Conservation (phyloP, 92 coral and sea anemone species). For the Palythoa grandis region DNA sequence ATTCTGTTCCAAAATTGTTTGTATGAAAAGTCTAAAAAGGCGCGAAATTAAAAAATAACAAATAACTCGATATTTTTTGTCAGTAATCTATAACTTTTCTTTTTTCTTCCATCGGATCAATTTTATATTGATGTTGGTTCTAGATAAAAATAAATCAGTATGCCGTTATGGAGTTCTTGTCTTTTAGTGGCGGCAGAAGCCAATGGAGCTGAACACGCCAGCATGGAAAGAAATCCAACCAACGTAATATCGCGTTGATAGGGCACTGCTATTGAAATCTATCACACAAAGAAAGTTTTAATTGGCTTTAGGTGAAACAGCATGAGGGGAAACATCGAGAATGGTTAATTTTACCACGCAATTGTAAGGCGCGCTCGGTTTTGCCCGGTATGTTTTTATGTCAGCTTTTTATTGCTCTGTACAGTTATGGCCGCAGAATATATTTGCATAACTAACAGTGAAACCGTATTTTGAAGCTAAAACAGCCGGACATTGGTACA, state of each 20-base stretch:
- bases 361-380: not conserved
- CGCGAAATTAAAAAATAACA: not conserved
- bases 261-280: slow-evolving; percentile 18
- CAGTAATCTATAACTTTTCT: not conserved
- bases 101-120: not conserved
- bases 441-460: no score
- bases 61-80: not conserved
- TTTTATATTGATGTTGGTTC: not conserved
- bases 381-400: not conserved
- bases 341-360: not conserved
- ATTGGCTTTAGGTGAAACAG: slow-evolving; percentile 28
- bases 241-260: not conserved
- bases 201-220: not conserved
- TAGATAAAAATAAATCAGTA: not conserved
- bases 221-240: slow-evolving; percentile 9
- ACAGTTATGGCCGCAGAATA: no score
- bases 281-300: slow-evolving; percentile 46
- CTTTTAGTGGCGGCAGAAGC: not conserved
- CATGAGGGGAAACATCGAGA: slow-evolving; percentile 6
- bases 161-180: not conserved
- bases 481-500: not conserved
- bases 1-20: no score
- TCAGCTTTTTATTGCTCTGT: no score
- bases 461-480: no score
- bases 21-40: no score